phyloP scores from a whole-genome alignment of 2,888 invertebrate genomes.

The Amphimallon solstitiale region DNA sequence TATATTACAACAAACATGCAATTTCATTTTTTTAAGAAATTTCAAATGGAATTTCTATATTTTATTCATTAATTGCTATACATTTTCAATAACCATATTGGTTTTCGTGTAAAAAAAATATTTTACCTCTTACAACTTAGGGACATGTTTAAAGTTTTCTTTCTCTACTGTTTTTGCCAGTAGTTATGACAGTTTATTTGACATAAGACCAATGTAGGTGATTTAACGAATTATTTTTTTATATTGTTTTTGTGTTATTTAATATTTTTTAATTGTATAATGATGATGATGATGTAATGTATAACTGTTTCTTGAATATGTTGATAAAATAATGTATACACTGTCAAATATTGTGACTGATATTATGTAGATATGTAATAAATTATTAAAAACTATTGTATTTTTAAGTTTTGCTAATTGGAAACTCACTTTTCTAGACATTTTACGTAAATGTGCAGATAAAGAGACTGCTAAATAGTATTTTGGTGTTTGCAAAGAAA shows the following conservation, averaged over 20 bases:
- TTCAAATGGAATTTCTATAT: too few species aligned
- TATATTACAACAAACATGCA: too few species aligned
- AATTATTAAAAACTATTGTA: constrained; percentile 25
- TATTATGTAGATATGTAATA: constrained; percentile 34
- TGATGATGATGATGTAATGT: constrained; percentile 16
- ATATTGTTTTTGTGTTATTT: constrained; percentile 29
- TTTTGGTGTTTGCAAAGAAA: background rate
- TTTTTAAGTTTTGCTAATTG: constrained; percentile 19
- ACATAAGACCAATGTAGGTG: constrained; percentile 22
- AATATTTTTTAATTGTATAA: constrained; percentile 1
- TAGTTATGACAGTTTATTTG: constrained; percentile 23
- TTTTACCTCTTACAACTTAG: constrained; percentile 12
- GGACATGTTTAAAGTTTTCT: constrained; percentile 23
- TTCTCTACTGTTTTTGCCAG: constrained; percentile 19
- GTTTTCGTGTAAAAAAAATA: background rate
- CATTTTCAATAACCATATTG: too few species aligned
- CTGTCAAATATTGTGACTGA: constrained; percentile 37
- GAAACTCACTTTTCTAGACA: background rate
- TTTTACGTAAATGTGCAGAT: background rate
- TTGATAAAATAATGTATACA: constrained; percentile 32
- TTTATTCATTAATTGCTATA: too few species aligned
- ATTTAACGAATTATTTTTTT: constrained; percentile 34
- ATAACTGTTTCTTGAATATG: constrained; percentile 31
- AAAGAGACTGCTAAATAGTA: constrained; percentile 15
- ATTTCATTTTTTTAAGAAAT: too few species aligned